phyloP scores from a whole-genome alignment of 2,888 invertebrate genomes.

The Patella ulyssiponensis region DNA sequence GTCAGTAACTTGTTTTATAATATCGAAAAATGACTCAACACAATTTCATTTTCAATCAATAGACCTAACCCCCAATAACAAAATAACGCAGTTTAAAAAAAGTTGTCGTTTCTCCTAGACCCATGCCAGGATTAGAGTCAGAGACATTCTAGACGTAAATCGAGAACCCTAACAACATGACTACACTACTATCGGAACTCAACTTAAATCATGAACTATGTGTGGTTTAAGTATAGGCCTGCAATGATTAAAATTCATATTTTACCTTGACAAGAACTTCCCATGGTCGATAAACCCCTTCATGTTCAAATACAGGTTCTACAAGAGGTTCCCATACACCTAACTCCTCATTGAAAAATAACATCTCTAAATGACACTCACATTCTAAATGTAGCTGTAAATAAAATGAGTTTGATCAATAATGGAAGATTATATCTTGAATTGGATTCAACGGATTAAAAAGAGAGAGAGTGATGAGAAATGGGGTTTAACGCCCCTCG shows the following conservation, averaged over 20 bases:
- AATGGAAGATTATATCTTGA: too few species aligned
- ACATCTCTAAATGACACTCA: conserved; percentile 71
- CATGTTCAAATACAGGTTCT: conserved; percentile 77
- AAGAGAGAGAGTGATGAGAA: too few species aligned
- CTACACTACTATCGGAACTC: not conserved
- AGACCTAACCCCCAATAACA: too few species aligned
- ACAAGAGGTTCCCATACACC: conserved; percentile 70
- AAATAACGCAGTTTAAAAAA: too few species aligned
- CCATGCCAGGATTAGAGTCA: too few species aligned
- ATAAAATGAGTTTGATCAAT: not conserved
- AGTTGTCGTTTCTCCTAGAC: too few species aligned
- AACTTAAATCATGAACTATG: not conserved
- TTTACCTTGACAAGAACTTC: conserved; percentile 78
- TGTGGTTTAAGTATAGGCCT: not conserved
- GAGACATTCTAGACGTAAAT: too few species aligned
- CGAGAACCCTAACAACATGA: not conserved
- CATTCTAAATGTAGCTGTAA: conserved; percentile 73
- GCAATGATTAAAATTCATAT: not conserved
- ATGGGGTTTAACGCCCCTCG: too few species aligned
- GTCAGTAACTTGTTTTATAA: too few species aligned
- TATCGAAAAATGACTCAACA: too few species aligned
- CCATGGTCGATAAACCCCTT: conserved; percentile 81
- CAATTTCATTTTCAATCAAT: too few species aligned
- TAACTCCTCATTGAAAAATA: conserved; percentile 68
- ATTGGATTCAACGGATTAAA: too few species aligned